A percentile compares a stretch with the other conserved stretches of the same genome.
phyloP scores from a whole-genome alignment of 2,113 vertebrate genomes.

The Protomyctophum bolini region DNA sequence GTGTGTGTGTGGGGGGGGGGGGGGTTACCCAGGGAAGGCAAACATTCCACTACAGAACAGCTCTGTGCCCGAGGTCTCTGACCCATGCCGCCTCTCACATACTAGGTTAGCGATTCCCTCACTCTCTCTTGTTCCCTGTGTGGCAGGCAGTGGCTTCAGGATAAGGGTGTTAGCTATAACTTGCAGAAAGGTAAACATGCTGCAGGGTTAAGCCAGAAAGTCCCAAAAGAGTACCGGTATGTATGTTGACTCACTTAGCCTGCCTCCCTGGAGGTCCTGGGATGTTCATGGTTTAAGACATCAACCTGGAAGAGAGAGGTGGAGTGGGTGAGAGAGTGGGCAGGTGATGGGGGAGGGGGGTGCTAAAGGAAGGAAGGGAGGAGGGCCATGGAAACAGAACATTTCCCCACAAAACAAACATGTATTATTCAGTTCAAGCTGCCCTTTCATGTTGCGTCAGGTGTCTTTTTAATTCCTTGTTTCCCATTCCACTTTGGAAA shows the following conservation, averaged over 20 bases:
- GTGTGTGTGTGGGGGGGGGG: constrained; percentile 10
- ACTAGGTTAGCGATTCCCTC: constrained; percentile 61
- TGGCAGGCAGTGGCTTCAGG: constrained; percentile 19
- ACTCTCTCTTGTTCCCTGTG: constrained; percentile 4
- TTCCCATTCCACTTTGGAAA: not conserved
- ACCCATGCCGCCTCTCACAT: constrained; percentile 62
- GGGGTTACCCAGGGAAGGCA: constrained; percentile 70
- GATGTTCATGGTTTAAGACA: constrained; percentile 74
- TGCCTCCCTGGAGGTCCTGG: constrained; percentile 55
- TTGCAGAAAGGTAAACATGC: constrained; percentile 45
- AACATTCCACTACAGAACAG: constrained; percentile 78
- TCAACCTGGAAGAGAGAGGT: constrained; percentile 63
- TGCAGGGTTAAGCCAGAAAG: not conserved
- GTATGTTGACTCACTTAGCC: constrained; percentile 73
- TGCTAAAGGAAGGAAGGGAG: constrained; percentile 8
- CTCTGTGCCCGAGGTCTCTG: constrained; percentile 77
- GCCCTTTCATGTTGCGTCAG: not conserved
- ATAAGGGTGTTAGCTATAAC: constrained; percentile 10
- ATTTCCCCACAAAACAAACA: constrained; percentile 27
- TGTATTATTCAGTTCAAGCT: constrained; percentile 8
- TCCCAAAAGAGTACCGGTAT: constrained; percentile 25
- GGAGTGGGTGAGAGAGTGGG: constrained; percentile 2
- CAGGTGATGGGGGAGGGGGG: too few species aligned
- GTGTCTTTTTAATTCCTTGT: not conserved
- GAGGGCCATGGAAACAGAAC: not conserved